Evolutionary conservation across 2,888 invertebrate species (phyloP).

Genomic region (Venustoraphidia nigricollis): DNA sequence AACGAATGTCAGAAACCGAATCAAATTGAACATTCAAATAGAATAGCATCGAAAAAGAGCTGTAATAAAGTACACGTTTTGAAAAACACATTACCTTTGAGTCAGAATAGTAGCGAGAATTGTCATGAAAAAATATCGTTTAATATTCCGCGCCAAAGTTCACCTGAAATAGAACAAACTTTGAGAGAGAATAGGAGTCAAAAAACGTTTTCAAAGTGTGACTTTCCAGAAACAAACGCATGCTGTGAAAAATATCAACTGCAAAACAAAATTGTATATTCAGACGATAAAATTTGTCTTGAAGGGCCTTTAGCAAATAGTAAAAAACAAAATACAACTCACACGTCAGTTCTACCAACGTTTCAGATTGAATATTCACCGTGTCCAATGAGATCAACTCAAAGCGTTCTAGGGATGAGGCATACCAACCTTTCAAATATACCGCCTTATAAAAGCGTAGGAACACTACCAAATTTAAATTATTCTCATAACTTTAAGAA

Average conservation of each 20-base stretch:
- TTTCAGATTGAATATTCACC: slow-evolving; percentile 41
- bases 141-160: too few species aligned
- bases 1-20: too few species aligned
- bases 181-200: too few species aligned
- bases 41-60: too few species aligned
- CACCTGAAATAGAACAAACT: too few species aligned
- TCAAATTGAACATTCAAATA: too few species aligned
- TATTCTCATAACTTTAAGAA: slow-evolving; percentile 22
- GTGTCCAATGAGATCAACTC: slow-evolving; percentile 24
- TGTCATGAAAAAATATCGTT: too few species aligned
- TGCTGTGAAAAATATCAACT: neutral
- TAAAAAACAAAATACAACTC: slow-evolving; percentile 33
- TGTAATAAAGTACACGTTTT: too few species aligned
- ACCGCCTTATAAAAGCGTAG: slow-evolving; percentile 10
- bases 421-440: slow-evolving; percentile 7
- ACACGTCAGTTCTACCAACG: slow-evolving; percentile 31
- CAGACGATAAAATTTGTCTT: slow-evolving; percentile 6
- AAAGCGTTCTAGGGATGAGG: slow-evolving; percentile 12
- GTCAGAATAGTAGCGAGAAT: too few species aligned
- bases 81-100: too few species aligned
- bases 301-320: slow-evolving; percentile 8
- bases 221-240: neutral
- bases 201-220: neutral
- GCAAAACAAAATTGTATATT: neutral
- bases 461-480: slow-evolving; percentile 7